Evolutionary conservation across 2,113 vertebrate species (phyloP).

Genomic region (Sylvilagus bachmani): DNA sequence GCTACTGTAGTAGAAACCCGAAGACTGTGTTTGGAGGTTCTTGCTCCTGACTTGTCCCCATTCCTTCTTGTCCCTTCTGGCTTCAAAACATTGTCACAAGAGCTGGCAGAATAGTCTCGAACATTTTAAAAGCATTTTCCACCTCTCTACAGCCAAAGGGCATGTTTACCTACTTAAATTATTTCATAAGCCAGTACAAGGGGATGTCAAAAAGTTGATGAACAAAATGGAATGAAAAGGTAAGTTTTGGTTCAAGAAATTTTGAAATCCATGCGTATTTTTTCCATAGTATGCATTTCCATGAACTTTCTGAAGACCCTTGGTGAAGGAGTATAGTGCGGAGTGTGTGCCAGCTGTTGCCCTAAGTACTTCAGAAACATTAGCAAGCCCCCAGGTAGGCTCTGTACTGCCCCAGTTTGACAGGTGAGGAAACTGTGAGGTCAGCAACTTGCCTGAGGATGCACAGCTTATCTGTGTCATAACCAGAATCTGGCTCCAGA

Average conservation of each 20-base stretch:
- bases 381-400: neutral
- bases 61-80: slow-evolving; percentile 5
- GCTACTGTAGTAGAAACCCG: neutral
- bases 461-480: neutral
- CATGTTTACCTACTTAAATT: neutral
- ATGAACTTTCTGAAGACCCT: no score
- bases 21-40: neutral
- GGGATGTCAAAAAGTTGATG: no score
- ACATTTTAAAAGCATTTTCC: neutral
- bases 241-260: no score
- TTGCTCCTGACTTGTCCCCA: neutral
- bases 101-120: neutral
- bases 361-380: neutral
- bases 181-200: neutral
- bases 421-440: neutral
- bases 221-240: no score
- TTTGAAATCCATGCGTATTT: no score
- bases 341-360: no score
- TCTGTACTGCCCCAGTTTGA: neutral
- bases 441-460: neutral
- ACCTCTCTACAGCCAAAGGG: neutral
- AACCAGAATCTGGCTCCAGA: neutral
- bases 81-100: neutral
- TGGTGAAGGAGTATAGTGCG: no score
- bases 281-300: no score